Conservation (phyloP, 1,140 invertebrate genomes). For the Archivesica marissinica region DNA sequence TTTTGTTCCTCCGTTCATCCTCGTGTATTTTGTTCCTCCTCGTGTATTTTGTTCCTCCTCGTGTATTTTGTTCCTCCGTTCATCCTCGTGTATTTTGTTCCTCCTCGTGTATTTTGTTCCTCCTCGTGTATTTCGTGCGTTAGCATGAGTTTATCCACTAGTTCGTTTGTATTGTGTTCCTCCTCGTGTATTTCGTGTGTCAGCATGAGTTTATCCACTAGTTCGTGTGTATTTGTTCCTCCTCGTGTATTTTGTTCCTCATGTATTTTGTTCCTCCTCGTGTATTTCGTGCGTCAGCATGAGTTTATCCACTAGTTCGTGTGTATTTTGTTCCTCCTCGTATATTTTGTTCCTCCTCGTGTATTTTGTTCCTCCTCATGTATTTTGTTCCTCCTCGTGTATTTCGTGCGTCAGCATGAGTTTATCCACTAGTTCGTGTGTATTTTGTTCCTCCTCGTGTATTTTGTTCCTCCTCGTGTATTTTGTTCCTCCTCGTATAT, state of each 20-base stretch:
- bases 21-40: background rate
- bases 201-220: too few relatives aligned
- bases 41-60: slow-evolving; percentile 23
- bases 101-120: background rate
- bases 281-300: slow-evolving; percentile 8
- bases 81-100: slow-evolving; percentile 6
- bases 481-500: slow-evolving; percentile 11
- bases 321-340: slow-evolving; percentile 16
- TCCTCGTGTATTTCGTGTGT: slow-evolving; percentile 8
- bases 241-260: background rate
- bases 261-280: slow-evolving; percentile 21
- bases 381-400: slow-evolving; percentile 6
- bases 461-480: background rate
- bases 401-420: slow-evolving; percentile 16
- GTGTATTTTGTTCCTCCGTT: background rate
- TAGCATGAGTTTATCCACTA: too few relatives aligned
- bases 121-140: slow-evolving; percentile 6
- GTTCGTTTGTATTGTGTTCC: too few relatives aligned
- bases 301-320: too few relatives aligned
- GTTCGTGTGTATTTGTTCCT: too few relatives aligned
- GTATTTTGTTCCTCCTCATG: too few relatives aligned
- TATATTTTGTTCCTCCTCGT: background rate
- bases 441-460: slow-evolving; percentile 6
- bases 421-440: too few relatives aligned
- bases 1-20: too few relatives aligned